Percentiles rank a stretch among this genome's conserved stretches.
Evolutionary conservation across 2,888 invertebrate genomes (phyloP).

Genomic region (Sepioteuthis lessoniana): DNA sequence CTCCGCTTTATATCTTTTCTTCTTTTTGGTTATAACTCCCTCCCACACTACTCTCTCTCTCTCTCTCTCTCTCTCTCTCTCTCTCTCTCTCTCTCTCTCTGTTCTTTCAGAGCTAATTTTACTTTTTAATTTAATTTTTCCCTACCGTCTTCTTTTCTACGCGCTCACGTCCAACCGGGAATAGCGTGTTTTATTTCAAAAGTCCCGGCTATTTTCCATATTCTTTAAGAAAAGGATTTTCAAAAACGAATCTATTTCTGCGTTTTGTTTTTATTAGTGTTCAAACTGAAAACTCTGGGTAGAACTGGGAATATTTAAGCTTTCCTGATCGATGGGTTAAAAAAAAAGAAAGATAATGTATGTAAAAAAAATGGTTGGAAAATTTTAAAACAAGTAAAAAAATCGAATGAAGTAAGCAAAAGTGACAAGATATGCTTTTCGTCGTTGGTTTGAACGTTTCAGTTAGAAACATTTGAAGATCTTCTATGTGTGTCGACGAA

Average conservation of each 20-base stretch:
- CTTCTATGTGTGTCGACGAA: background rate
- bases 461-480: background rate
- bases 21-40: background rate
- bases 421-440: background rate
- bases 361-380: background rate
- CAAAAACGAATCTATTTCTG: no score
- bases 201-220: background rate
- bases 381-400: background rate
- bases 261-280: background rate
- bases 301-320: background rate
- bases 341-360: background rate
- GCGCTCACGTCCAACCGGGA: background rate
- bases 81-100: no score
- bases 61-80: no score
- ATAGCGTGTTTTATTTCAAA: conserved; percentile 14
- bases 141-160: background rate
- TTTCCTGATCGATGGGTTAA: background rate
- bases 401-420: background rate
- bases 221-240: no score
- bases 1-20: no score
- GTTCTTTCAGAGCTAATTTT: background rate
- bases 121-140: conserved; percentile 14
- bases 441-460: background rate
- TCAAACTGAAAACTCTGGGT: background rate
- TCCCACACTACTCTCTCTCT: no score